Evolutionary conservation across 2,797 vertebrate genomes (phyloP).

Genomic region (Acrossocheilus wenchowensis): DNA sequence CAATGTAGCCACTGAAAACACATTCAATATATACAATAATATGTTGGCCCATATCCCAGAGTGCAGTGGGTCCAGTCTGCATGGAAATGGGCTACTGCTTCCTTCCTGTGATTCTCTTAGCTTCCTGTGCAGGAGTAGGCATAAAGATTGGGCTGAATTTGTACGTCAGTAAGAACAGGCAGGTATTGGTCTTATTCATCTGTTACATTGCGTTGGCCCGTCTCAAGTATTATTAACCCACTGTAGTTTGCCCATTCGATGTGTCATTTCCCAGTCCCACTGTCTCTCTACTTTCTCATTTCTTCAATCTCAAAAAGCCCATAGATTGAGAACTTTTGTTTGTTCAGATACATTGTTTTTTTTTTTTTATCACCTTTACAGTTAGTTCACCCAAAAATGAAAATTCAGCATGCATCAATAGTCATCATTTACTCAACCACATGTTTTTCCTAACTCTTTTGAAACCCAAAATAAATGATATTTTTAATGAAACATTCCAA

Average conservation of each 20-base stretch:
- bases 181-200: not conserved
- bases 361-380: not conserved
- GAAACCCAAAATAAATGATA: not conserved
- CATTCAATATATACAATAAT: constrained; percentile 22
- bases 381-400: not conserved
- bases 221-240: not conserved
- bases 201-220: not conserved
- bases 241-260: not conserved
- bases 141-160: constrained; percentile 24
- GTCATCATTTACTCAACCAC: too few species aligned
- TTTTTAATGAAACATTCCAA: not conserved
- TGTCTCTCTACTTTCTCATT: not conserved
- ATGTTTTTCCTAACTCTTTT: too few species aligned
- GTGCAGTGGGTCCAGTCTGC: constrained; percentile 28
- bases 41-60: constrained; percentile 34
- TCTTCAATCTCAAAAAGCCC: not conserved
- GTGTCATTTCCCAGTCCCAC: not conserved
- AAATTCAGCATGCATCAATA: not conserved
- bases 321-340: not conserved
- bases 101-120: constrained; percentile 64
- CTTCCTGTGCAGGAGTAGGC: constrained; percentile 54
- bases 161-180: not conserved
- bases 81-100: constrained; percentile 47
- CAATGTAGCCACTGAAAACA: constrained; percentile 34
- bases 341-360: not conserved